Base-by-base conservation (phyloP, 2,888 invertebrate species). In the Helleia helle region DNA sequence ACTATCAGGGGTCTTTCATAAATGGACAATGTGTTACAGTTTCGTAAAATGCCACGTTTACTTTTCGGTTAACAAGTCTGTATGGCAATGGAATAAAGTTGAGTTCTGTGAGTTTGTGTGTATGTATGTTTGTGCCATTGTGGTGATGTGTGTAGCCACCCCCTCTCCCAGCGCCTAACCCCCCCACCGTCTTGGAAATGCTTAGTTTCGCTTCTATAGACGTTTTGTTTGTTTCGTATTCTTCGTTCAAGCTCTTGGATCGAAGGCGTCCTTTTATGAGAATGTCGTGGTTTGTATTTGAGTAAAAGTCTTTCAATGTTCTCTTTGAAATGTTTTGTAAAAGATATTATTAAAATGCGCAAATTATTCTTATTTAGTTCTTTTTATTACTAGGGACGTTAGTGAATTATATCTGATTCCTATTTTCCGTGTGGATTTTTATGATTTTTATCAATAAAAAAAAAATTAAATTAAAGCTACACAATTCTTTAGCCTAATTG, bases 151-250 rank as follows among this genome's bases (percentile, higher is more conserved):
- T 52, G 48, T 36, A 36, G 30, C 50, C 29, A 15, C 49, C 56
- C 59, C 58, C 47, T 43, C 62, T 41, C 59, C 45, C 53, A 49
- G 49, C 44, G 52, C 52, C 38, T n/a, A n/a, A n/a, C 46, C 62
- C 65, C 58, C 52, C 44, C 58, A 62, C 61, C 75, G 75, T 80
- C 80, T 79, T 79, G 77, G 71, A 71, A 74, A 73, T 70, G 74
- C 70, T 75, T 71, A 73, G 77, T 72, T 67, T 68, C 67, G 66
- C 65, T 60, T 66, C 66, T 71, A 71, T 71, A 77, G 66, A 65
- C 59, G 66, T 74, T 77, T 79, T 79, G 76, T 80, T 79, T 74
- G 70, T 59, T 62, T 67, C 70, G 68, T 72, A 70, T 75, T 72
- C 68, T 65, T 51, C 50, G 47, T 65, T 51, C 49, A 47, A 52